Conservation (phyloP, 2,888 invertebrate species). For the Phalera bucephala region DNA sequence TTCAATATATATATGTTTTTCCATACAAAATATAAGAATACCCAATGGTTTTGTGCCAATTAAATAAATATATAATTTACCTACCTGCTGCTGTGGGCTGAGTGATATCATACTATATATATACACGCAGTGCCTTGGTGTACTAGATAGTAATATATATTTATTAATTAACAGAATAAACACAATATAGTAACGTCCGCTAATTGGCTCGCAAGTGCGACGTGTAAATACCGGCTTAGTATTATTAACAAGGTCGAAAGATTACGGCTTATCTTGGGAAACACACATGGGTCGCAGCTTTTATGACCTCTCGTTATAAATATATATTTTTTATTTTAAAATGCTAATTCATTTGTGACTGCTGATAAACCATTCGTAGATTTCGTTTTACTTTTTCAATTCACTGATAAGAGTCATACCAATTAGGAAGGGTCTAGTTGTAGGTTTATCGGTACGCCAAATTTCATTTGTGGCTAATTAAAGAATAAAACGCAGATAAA, state of each 20-base stretch:
- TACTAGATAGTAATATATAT: no score
- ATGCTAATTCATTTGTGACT: conserved; percentile 15
- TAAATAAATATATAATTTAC: no score
- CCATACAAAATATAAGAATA: conserved; percentile 22
- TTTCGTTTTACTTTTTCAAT: background rate
- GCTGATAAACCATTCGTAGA: background rate
- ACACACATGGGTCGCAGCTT: conserved; percentile 24
- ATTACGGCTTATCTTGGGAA: conserved; percentile 33
- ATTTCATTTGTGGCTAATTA: background rate
- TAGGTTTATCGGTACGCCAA: background rate
- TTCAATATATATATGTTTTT: no score
- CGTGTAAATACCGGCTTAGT: conserved; percentile 27
- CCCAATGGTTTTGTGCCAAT: conserved; percentile 2
- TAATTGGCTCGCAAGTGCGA: conserved; percentile 29
- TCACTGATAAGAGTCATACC: background rate
- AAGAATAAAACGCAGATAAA: no score
- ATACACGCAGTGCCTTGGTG: no score
- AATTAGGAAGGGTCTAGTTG: background rate
- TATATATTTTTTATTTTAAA: conserved; percentile 20
- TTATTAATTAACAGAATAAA: conserved; percentile 27
- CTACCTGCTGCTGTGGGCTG: no score
- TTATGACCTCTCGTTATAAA: conserved; percentile 27
- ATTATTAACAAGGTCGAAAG: conserved; percentile 35
- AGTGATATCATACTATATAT: no score
- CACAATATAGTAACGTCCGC: conserved; percentile 27